These are phyloP conservation scores for Tichodroma muraria DNA, from an alignment of 2,113 vertebrate species.

Conservation along the genomic window DNA sequence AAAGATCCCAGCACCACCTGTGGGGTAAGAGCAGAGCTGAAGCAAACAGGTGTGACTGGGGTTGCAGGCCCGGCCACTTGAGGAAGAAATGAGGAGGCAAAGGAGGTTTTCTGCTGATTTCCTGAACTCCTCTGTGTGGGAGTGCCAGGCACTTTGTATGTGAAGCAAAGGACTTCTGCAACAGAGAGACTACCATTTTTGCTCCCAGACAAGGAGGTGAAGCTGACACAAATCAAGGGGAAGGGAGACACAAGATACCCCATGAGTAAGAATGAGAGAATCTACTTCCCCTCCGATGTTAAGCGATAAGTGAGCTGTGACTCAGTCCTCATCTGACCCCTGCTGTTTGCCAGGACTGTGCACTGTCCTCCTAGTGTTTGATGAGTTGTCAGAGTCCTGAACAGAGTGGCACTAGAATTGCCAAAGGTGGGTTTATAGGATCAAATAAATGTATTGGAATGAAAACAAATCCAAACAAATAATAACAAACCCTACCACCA, in stretches of 20 bases:
- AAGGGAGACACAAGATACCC: neutral
- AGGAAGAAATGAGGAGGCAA: neutral
- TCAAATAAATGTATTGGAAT: neutral
- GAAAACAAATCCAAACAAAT: neutral
- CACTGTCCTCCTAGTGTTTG: neutral
- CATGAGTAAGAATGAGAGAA: neutral
- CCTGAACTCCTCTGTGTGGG: neutral
- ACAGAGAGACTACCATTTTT: neutral
- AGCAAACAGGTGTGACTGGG: neutral
- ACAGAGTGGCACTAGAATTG: neutral
- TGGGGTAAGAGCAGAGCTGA: neutral
- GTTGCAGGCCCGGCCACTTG: neutral
- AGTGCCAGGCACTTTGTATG: neutral
- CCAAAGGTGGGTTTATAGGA: neutral
- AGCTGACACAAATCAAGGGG: neutral
- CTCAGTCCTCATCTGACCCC: neutral
- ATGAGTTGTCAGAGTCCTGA: neutral
- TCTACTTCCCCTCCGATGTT: neutral
- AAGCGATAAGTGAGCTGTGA: neutral
- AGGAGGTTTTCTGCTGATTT: neutral
- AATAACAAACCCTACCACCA: neutral
- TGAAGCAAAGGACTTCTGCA: neutral
- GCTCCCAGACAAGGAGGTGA: neutral
- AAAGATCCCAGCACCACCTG: neutral
- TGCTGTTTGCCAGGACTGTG: rapidly evolving